Evolutionary conservation across 2,113 vertebrate genomes (phyloP).

Genomic region (Pterocles burchelli): DNA sequence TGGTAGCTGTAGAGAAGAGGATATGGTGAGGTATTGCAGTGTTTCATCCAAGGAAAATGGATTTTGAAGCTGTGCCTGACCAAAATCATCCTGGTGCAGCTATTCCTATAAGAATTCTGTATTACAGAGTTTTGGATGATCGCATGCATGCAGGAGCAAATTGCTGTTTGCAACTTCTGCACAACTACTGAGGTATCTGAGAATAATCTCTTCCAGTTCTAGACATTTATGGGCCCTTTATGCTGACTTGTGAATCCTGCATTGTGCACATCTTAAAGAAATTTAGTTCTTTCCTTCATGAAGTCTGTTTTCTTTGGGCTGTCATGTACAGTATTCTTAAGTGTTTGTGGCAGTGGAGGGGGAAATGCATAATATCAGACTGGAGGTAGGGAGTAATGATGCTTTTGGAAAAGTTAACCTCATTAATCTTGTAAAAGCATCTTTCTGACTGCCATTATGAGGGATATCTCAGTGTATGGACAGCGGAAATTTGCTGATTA

Average conservation of each 20-base stretch:
- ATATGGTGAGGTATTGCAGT: not conserved
- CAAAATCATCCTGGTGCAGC: not conserved
- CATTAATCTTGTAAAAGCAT: not conserved
- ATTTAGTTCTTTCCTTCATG: not conserved
- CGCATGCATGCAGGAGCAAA: not conserved
- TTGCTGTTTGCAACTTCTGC: not conserved
- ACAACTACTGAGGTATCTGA: not conserved
- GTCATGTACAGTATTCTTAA: rapidly evolving
- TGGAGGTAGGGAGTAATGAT: not conserved
- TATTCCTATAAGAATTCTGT: not conserved
- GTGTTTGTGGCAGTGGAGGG: not conserved
- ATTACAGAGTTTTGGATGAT: not conserved
- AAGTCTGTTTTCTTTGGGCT: not conserved
- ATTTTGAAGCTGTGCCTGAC: not conserved
- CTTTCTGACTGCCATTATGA: not conserved
- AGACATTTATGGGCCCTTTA: not conserved
- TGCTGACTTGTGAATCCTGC: not conserved
- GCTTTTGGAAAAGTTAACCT: not conserved
- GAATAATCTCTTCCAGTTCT: not conserved
- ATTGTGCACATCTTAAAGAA: not conserved
- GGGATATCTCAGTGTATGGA: not conserved
- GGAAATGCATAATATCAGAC: not conserved
- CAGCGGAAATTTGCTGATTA: not conserved
- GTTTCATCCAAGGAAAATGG: not conserved
- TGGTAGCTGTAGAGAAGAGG: not conserved